Base-by-base conservation (phyloP, 1,140 invertebrate species). In the Drosophila sucinea region DNA sequence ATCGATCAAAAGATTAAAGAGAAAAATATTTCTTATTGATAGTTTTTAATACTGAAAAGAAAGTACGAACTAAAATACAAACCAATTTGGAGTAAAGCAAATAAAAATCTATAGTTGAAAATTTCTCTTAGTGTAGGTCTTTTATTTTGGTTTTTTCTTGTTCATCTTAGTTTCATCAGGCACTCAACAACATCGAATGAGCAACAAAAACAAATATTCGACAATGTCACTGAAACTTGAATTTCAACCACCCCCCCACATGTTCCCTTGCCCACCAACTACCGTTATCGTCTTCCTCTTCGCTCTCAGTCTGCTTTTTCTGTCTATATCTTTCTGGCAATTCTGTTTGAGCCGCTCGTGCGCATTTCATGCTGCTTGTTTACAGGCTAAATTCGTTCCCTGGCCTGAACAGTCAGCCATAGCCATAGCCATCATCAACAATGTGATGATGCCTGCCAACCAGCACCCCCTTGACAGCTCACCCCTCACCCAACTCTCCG, bases 381-480 rank as follows among this genome's bases (percentile, higher is more conserved):
- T 44, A 32, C 41, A 51, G 30, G 41, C 10, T 51, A 64, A 44
- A 64, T 64, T 51, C 61, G 29, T 51, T 33, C 61, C 44, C 30
- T 54, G 38, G 61, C 47, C 60, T 41, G 38, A 62, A 32, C 60
- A 44, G 25, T 62, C 60, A 62, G 60, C 60, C 60, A 44, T 41
- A 62, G 60, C 60, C 60, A 44, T 41, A 44, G 38, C 60, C 60
- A 62, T 41, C 60, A 62, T 41, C 60, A 61, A 61, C 60, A 61
- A 58, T 58, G 56, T 58, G 56, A 58, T 58, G 56, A 58, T 58
- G 33, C 33, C 32, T 25, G 17, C 56, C 56, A 35, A 32, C 17
- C 10, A 4, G n/a, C 4, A 3, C 3, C 8, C 4, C 17, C n/a
- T n/a, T n/a, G n/a, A n/a, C n/a, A n/a, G n/a, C n/a, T 17, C 17